Conservation (phyloP, 2,888 invertebrate genomes). For the Augiades crinisus region DNA sequence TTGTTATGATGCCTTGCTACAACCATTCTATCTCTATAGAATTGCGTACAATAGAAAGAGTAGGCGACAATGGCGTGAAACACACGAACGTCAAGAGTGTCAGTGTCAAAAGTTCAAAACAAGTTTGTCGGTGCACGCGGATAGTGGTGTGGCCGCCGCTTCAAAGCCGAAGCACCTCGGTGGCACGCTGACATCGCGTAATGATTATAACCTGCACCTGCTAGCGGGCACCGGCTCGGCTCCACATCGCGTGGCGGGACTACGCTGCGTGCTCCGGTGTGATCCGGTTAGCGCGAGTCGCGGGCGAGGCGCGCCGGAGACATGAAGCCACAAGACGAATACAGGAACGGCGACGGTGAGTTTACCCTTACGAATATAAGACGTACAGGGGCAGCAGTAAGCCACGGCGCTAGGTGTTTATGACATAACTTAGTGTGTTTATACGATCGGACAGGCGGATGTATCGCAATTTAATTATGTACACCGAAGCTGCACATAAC, state of each 20-base stretch:
- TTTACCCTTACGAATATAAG: not conserved
- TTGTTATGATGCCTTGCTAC: not conserved
- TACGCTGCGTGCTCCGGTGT: slow-evolving; percentile 39
- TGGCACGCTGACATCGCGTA: slow-evolving; percentile 46
- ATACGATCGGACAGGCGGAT: slow-evolving; percentile 4
- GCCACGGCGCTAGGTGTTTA: not conserved
- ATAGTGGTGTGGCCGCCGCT: slow-evolving; percentile 14
- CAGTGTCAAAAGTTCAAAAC: slow-evolving; percentile 37
- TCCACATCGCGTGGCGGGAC: slow-evolving; percentile 29
- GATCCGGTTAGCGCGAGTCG: slow-evolving; percentile 44
- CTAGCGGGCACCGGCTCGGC: slow-evolving; percentile 37
- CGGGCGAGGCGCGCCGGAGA: slow-evolving; percentile 24
- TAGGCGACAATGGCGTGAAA: not conserved
- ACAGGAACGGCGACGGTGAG: slow-evolving; percentile 64
- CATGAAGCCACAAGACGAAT: slow-evolving; percentile 60
- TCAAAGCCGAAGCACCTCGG: slow-evolving; percentile 34
- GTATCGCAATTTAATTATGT: slow-evolving; percentile 19
- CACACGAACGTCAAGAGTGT: slow-evolving; percentile 28
- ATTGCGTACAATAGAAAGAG: not conserved
- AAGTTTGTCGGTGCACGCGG: slow-evolving; percentile 27
- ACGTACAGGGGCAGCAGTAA: not conserved
- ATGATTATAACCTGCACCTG: slow-evolving; percentile 34
- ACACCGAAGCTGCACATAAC: not conserved
- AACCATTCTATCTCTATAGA: not conserved
- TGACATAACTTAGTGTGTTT: slow-evolving; percentile 13